Evolutionary conservation across 2,888 invertebrate genomes (phyloP), one percentile per base, ranked within the genome.

Genomic region (Philhelius pedissequus): DNA sequence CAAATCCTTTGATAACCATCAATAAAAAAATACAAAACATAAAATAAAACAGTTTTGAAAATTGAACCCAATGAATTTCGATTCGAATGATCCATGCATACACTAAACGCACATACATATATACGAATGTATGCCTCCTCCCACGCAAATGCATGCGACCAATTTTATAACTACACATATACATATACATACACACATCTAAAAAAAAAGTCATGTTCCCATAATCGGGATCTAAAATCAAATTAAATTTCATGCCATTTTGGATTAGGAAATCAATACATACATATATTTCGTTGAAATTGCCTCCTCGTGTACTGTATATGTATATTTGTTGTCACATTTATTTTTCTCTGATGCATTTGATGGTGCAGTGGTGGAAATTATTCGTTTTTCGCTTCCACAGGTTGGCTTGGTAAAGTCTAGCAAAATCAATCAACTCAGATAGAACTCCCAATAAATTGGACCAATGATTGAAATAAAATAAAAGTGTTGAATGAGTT

Each of bases 191-290:
- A n/a, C n/a, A n/a, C n/a, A n/a, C n/a, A n/a, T n/a, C n/a, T n/a
- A n/a, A 1, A 3, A 48, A 48, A 48, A 48, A 30, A 52, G 69
- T 70, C 83, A 78, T 74, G 83, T 83, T 66, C 74, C 38, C 52
- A 40, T 70, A 70, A 75, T 84, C 79, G 58, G 56, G 50, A 70
- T 74, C 70, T 60, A 58, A 60, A 84, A 84, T 84, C 83, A 79
- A 84, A 84, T 84, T 84, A 84, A 83, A 84, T 75, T 84, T 84
- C 70, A 79, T 60, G 58, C 70, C 70, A 66, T 48, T 50, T 66
- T 70, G 70, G 83, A 84, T 79, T 75, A 71, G 69, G 30, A 77
- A 83, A 74, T 78, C 64, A 74, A 70, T 83, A n/a, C n/a, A n/a
- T n/a, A n/a, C n/a, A n/a, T n/a, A 74, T 35, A 77, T 43, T 30